Percentiles rank a stretch among this genome's conserved stretches.
phyloP scores from a whole-genome alignment of 2,113 vertebrate genomes.

The Lucifuga dentata region DNA sequence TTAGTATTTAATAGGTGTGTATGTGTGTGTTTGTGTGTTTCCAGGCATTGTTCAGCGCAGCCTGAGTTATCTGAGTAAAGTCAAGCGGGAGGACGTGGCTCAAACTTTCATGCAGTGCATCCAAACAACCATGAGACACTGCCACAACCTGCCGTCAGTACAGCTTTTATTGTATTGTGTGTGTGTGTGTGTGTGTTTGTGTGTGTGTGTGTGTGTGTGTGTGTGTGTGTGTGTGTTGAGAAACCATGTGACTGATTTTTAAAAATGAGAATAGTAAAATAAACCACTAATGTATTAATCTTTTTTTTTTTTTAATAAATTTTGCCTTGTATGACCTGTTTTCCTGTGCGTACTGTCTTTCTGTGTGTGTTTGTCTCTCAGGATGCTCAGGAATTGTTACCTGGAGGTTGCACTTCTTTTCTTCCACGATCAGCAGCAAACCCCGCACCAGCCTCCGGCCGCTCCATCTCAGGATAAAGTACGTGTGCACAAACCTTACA shows the following conservation, averaged over 20 bases:
- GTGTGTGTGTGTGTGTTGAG: background rate
- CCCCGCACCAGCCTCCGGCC: background rate
- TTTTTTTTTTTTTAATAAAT: too few species aligned
- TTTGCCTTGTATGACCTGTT: too few species aligned
- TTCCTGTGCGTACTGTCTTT: too few species aligned
- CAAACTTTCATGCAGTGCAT: conserved; percentile 83
- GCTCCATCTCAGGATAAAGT: conserved; percentile 1
- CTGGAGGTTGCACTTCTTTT: conserved; percentile 86
- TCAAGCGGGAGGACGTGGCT: conserved; percentile 57
- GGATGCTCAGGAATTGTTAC: conserved; percentile 85
- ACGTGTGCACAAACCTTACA: background rate
- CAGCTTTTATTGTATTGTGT: background rate
- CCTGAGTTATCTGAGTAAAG: conserved; percentile 64
- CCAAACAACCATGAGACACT: conserved; percentile 75
- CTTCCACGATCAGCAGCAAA: conserved; percentile 64
- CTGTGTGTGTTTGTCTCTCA: conserved; percentile 56
- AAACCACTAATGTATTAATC: too few species aligned
- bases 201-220: conserved; percentile 5
- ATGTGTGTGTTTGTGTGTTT: conserved; percentile 23
- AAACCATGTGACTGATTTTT: background rate
- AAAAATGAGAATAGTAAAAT: too few species aligned
- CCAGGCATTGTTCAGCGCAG: conserved; percentile 84
- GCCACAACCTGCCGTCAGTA: conserved; percentile 86
- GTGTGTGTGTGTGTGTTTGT: conserved; percentile 1
- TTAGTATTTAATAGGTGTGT: too few species aligned